phyloP scores from a whole-genome alignment of 2,113 vertebrate species.

The Odocoileus hemionus region DNA sequence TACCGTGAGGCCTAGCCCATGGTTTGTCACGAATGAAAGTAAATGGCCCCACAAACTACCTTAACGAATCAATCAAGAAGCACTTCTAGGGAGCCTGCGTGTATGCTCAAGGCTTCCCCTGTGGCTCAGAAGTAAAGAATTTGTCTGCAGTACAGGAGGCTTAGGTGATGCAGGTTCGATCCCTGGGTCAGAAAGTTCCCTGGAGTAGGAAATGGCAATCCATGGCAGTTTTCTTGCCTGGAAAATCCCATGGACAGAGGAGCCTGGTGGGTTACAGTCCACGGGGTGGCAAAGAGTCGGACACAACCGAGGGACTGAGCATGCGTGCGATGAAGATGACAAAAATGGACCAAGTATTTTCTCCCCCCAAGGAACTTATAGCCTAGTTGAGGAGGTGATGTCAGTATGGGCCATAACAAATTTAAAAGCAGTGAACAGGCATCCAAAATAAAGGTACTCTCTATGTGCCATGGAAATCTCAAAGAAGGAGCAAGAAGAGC shows the following conservation, averaged over 20 bases:
- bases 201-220: not conserved
- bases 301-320: not conserved
- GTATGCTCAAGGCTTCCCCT: not conserved
- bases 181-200: not conserved
- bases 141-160: not conserved
- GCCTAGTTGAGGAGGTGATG: not conserved
- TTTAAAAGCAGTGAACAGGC: not conserved
- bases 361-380: not conserved
- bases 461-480: not conserved
- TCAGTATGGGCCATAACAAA: not conserved
- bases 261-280: not conserved
- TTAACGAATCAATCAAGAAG: not conserved
- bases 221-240: not conserved
- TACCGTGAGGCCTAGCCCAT: accelerated
- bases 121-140: not conserved
- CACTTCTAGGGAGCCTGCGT: not conserved
- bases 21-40: not conserved
- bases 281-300: accelerated
- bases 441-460: not conserved
- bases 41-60: not conserved
- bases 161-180: not conserved
- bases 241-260: not conserved
- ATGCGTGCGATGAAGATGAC: not conserved
- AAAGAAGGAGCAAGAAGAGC: not conserved
- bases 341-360: not conserved